Base-by-base conservation (phyloP, 2,113 vertebrate genomes). In the Pygoscelis antarcticus region DNA sequence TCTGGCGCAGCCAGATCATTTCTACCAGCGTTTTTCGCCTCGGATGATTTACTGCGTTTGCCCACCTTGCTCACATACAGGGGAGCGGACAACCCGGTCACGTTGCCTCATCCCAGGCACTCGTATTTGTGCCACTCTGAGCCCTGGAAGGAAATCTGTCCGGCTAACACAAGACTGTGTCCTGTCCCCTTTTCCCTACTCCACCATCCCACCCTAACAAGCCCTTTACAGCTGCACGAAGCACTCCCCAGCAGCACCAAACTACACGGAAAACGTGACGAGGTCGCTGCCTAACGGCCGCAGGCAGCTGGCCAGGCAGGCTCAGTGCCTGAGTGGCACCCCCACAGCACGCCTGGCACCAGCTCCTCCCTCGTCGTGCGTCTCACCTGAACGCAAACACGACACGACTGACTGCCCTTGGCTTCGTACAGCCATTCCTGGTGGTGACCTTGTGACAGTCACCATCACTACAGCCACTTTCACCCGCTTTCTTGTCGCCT, bases 401-500 rank as follows among this genome's bases (percentile, higher is more conserved):
- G 0, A 19, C 42, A 40, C 0, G 0, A 69, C n/a, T 0, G 10
- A 36, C 32, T 40, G 81, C 93, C 92, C 89, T 91, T 79, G 89
- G 36, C 52, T 27, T 71, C 0, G 1, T 38, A 16, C 2, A 1
- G 46, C 46, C 13, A 1, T 6, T 86, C 38, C 64, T 27, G 16
- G 23, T 1, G 20, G 38, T 82, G 86, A 92, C 90, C 89, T 91
- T 89, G 86, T 16, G 38, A 74, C 46, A 60, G 47, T 6, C 51
- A 32, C 38, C 38, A 38, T 38, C 38, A 38, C 38, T 17, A 34
- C 30, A 49, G 49, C 27, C 71, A 62, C 42, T 42, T 88, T 17
- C n/a, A 60, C 3, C 23, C 18, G 14, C 25, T 55, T 44, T n/a
- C 32, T 62, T 0, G 0, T 18, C 11, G 13, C 6, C 32, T 79